Percentiles rank a stretch among this genome's conserved stretches.
These are phyloP conservation scores for Indri indri DNA, from an alignment of 2,113 vertebrate genomes.

Conservation along the genomic window DNA sequence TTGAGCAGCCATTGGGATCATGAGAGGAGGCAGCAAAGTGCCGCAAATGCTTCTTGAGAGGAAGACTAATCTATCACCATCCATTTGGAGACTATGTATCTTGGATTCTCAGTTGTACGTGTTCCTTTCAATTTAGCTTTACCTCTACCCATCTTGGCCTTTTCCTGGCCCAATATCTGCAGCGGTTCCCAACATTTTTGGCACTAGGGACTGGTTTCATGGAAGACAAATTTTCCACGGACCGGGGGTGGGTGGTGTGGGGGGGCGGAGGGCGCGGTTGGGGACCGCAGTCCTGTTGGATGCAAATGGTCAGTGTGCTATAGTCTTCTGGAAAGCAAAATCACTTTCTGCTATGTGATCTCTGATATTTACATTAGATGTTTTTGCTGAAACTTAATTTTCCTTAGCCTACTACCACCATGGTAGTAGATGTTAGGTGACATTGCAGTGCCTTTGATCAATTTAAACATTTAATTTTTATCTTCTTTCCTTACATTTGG, in stretches of 20 bases:
- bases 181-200: no score
- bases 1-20: slow-evolving; percentile 52
- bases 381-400: background rate
- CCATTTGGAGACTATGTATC: background rate
- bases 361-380: background rate
- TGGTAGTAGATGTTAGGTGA: background rate
- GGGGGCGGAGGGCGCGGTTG: no score
- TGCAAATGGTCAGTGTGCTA: background rate
- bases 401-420: background rate
- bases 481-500: background rate
- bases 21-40: slow-evolving; percentile 65
- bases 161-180: background rate
- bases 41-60: background rate
- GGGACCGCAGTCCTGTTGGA: background rate
- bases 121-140: background rate
- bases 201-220: no score
- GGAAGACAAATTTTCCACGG: no score
- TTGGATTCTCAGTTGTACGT: background rate
- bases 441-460: background rate
- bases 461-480: background rate
- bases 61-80: background rate
- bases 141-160: background rate
- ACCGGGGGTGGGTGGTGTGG: no score
- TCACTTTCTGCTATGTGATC: background rate
- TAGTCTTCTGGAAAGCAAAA: background rate